These are phyloP conservation scores for Nanorana parkeri DNA, from an alignment of 2,113 vertebrate species.

Conservation along the genomic window DNA sequence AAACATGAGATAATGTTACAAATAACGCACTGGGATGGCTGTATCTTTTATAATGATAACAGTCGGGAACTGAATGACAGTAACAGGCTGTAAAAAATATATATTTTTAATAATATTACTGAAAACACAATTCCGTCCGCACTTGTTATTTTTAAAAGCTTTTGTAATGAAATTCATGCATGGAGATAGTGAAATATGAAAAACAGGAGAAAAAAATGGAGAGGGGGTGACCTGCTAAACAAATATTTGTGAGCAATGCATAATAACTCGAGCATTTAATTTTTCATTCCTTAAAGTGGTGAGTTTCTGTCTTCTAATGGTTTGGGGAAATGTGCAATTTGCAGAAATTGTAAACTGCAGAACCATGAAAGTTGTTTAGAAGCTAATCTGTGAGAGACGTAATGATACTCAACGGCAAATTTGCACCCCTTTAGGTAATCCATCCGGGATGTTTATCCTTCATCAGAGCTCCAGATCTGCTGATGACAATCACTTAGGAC, in stretches of 20 bases:
- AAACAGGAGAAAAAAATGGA: constrained; percentile 47
- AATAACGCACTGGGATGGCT: constrained; percentile 86
- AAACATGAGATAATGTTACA: constrained; percentile 90
- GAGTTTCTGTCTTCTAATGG: constrained; percentile 64
- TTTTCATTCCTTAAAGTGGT: constrained; percentile 61
- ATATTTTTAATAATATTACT: constrained; percentile 63
- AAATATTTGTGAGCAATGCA: constrained; percentile 63
- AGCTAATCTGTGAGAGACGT: constrained; percentile 33
- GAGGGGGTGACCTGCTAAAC: constrained; percentile 65
- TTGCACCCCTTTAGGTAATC: constrained; percentile 50
- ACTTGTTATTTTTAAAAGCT: constrained; percentile 37
- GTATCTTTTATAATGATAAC: constrained; percentile 95
- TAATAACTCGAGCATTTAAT: constrained; percentile 62
- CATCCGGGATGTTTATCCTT: constrained; percentile 34
- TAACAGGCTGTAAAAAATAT: constrained; percentile 82
- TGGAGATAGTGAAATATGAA: not conserved
- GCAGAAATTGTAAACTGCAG: constrained; percentile 36
- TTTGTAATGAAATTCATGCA: constrained; percentile 28
- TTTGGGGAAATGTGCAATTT: constrained; percentile 62
- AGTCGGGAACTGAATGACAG: constrained; percentile 84
- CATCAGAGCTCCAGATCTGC: constrained; percentile 56
- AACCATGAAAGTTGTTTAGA: constrained; percentile 55
- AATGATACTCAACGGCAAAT: constrained; percentile 44
- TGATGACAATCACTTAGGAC: constrained; percentile 65
- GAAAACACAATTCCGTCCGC: constrained; percentile 60